These are phyloP conservation scores for Doris montereyensis DNA, from an alignment of 2,888 invertebrate genomes.

Conservation along the genomic window DNA sequence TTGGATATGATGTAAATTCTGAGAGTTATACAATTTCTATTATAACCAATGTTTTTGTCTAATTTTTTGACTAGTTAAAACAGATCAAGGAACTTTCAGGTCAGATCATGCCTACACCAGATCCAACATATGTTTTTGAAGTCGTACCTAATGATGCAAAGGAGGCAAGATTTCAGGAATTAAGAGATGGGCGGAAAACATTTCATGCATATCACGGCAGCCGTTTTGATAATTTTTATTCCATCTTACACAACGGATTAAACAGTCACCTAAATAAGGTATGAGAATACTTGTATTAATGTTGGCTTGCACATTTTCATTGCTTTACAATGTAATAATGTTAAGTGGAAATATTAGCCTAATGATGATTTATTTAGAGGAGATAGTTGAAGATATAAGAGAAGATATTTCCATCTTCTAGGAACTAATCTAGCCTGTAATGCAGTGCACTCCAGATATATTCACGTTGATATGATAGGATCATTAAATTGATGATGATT, in stretches of 20 bases:
- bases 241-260: constrained; percentile 84
- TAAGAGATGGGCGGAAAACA: constrained; percentile 72
- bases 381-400: too few relatives aligned
- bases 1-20: neutral
- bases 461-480: too few relatives aligned
- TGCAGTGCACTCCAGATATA: too few relatives aligned
- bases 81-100: constrained; percentile 61
- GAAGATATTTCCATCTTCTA: too few relatives aligned
- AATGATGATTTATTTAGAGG: too few relatives aligned
- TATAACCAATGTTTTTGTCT: neutral
- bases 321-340: too few relatives aligned
- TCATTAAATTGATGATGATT: too few relatives aligned
- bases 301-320: too few relatives aligned
- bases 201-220: constrained; percentile 87
- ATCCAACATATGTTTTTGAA: constrained; percentile 65
- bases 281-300: too few relatives aligned
- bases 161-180: constrained; percentile 56
- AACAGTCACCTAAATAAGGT: constrained; percentile 82
- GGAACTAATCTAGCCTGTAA: too few relatives aligned
- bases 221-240: constrained; percentile 85
- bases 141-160: constrained; percentile 52
- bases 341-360: too few relatives aligned
- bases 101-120: constrained; percentile 57
- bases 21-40: neutral
- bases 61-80: constrained; percentile 50